Evolutionary conservation across 2,113 vertebrate species (phyloP).

Genomic region (Notechis scutatus): DNA sequence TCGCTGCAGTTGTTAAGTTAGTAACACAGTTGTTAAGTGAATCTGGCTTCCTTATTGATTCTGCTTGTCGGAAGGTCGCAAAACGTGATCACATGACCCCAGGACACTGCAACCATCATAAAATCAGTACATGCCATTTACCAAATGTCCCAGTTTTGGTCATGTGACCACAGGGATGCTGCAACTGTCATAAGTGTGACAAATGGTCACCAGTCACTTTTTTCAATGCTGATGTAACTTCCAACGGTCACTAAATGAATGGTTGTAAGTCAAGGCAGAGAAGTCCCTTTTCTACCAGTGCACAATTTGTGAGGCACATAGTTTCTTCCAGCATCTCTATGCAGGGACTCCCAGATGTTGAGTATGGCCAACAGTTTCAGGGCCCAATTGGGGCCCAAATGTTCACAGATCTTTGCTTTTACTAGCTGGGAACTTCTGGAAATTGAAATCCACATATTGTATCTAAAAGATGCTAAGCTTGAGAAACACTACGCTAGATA

Average conservation of each 20-base stretch:
- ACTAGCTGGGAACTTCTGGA: neutral
- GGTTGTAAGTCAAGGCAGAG: neutral
- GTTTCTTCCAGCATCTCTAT: neutral
- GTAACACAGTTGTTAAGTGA: too few species aligned
- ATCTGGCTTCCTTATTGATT: too few species aligned
- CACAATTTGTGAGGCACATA: neutral
- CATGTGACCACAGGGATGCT: neutral
- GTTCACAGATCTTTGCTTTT: neutral
- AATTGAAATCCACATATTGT: neutral
- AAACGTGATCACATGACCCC: too few species aligned
- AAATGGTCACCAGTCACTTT: neutral
- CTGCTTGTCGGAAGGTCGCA: too few species aligned
- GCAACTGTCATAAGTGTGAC: neutral
- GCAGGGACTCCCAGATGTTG: neutral
- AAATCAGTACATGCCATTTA: neutral
- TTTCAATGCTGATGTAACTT: neutral
- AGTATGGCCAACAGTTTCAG: neutral
- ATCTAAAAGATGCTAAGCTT: neutral
- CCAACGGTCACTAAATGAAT: neutral
- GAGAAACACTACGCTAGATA: neutral
- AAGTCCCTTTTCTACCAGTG: neutral
- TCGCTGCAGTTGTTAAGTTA: too few species aligned
- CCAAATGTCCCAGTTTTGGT: neutral
- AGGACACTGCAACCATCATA: neutral
- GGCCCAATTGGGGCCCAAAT: neutral